phyloP scores from a whole-genome alignment of 2,113 vertebrate species.

The Melanerpes formicivorus region DNA sequence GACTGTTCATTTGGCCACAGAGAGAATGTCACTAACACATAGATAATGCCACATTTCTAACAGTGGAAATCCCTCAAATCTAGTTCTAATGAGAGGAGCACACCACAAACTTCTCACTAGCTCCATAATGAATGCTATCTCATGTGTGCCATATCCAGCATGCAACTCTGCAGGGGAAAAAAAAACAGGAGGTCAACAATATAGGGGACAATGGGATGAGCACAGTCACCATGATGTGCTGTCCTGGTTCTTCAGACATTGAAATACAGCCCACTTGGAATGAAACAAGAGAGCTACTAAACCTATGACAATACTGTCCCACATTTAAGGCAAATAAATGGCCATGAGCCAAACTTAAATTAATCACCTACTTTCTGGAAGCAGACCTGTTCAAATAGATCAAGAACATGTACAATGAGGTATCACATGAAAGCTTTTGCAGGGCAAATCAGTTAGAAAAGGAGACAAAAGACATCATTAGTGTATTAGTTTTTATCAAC shows the following conservation, averaged over 20 bases:
- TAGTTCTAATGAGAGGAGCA: background rate
- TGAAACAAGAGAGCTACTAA: background rate
- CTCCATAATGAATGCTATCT: background rate
- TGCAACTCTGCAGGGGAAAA: background rate
- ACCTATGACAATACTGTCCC: background rate
- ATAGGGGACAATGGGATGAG: background rate
- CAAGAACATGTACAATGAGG: background rate
- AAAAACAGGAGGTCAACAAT: background rate
- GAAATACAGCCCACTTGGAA: background rate
- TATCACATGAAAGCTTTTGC: background rate
- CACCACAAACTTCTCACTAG: background rate
- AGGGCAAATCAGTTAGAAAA: background rate
- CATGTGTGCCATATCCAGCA: background rate
- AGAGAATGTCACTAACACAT: background rate
- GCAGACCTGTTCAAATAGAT: background rate
- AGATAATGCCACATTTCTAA: fast-evolving
- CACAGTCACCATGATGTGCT: fast-evolving
- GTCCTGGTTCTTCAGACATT: background rate
- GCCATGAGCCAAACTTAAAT: background rate
- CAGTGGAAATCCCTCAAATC: background rate
- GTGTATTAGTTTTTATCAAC: background rate
- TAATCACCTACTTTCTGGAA: background rate
- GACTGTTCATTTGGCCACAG: background rate
- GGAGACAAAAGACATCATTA: background rate
- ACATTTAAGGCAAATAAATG: background rate